phyloP scores from a whole-genome alignment of 2,113 vertebrate species.

The Alosa alosa region DNA sequence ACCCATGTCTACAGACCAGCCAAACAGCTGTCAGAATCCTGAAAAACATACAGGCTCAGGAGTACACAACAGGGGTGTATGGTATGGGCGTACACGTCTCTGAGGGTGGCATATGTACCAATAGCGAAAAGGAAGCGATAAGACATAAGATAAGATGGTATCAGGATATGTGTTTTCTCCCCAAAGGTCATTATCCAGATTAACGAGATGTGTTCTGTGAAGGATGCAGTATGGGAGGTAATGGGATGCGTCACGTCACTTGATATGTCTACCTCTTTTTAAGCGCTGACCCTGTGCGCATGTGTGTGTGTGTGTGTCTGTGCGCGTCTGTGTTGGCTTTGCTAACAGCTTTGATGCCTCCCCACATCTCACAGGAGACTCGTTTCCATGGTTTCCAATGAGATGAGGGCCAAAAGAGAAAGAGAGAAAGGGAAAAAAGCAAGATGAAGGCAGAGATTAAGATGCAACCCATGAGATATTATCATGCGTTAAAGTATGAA shows the following conservation, averaged over 20 bases:
- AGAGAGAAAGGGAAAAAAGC: slow-evolving; percentile 18
- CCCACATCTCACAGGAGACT: slow-evolving; percentile 40
- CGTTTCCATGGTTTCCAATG: slow-evolving; percentile 49
- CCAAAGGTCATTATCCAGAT: not conserved
- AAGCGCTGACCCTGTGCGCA: slow-evolving; percentile 10
- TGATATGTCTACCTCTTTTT: not conserved
- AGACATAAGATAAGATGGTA: not conserved
- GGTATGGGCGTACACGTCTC: not conserved
- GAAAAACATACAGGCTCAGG: not conserved
- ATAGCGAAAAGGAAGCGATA: not conserved
- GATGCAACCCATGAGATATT: not conserved
- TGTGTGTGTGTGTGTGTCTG: not conserved
- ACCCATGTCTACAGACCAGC: not conserved
- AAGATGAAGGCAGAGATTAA: not conserved
- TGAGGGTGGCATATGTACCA: not conserved
- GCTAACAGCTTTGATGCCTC: slow-evolving; percentile 33
- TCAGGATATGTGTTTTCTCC: not conserved
- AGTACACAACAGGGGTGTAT: not conserved
- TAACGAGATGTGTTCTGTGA: not conserved
- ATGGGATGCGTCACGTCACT: not conserved
- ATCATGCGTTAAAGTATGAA: not conserved
- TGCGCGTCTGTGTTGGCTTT: slow-evolving; percentile 28
- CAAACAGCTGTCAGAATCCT: slow-evolving; percentile 14
- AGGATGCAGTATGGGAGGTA: not conserved
- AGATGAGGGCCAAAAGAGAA: slow-evolving; percentile 30